Evolutionary conservation across 2,113 vertebrate species (phyloP).

Genomic region (Dolichotis patagonum): DNA sequence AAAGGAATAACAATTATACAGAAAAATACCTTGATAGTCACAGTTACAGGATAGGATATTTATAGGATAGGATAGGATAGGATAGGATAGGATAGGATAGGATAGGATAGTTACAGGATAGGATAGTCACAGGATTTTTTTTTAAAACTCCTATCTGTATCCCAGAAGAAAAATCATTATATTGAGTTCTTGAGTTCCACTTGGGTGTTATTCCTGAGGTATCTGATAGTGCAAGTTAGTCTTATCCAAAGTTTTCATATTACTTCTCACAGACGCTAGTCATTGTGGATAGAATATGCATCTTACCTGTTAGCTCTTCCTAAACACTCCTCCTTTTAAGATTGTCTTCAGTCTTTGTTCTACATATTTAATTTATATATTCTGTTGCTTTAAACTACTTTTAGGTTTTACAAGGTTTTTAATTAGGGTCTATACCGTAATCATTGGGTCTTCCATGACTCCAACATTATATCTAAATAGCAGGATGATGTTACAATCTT

Average conservation of each 20-base stretch:
- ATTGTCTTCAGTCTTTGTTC: background rate
- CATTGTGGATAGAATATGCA: background rate
- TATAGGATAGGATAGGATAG: too few species aligned
- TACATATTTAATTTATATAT: background rate
- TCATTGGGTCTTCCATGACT: background rate
- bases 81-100: too few species aligned
- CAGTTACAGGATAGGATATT: too few species aligned
- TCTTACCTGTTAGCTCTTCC: background rate
- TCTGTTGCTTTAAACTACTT: background rate
- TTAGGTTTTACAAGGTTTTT: background rate
- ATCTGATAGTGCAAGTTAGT: background rate
- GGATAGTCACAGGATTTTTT: too few species aligned
- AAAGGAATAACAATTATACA: background rate
- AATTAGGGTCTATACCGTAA: background rate
- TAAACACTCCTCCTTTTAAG: background rate
- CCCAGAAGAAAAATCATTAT: background rate
- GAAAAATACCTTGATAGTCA: background rate
- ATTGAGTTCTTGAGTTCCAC: background rate
- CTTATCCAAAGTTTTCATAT: background rate
- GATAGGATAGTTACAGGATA: too few species aligned
- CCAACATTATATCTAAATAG: background rate
- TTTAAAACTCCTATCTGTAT: background rate
- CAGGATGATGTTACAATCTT: background rate
- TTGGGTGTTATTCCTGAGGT: background rate
- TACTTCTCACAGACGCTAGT: background rate